These are phyloP conservation scores for Pachymerium ferrugineum DNA, from an alignment of 2,888 invertebrate genomes.

Conservation along the genomic window DNA sequence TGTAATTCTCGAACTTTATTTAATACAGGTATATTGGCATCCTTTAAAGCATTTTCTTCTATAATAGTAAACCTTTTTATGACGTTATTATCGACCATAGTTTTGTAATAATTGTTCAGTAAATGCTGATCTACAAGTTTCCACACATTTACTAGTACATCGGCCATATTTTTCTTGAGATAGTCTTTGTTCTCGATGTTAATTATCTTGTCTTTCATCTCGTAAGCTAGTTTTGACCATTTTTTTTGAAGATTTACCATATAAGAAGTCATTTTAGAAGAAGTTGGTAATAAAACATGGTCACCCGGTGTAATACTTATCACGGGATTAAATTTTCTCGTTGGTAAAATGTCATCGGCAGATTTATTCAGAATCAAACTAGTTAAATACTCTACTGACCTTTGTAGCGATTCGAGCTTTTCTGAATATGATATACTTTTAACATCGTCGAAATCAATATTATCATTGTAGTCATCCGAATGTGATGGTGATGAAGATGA, in stretches of 20 bases:
- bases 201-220: not conserved
- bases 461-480: not conserved
- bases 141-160: not conserved
- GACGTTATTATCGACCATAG: not conserved
- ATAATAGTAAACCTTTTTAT: not conserved
- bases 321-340: not conserved
- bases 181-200: not conserved
- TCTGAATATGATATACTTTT: not conserved
- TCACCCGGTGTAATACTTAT: not conserved
- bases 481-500: too few relatives aligned
- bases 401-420: not conserved
- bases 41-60: not conserved
- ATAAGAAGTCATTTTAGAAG: not conserved
- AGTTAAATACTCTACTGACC: not conserved
- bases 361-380: not conserved
- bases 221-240: not conserved
- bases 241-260: not conserved
- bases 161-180: not conserved
- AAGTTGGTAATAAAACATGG: not conserved
- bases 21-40: too few relatives aligned
- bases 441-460: not conserved
- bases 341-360: not conserved
- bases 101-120: not conserved
- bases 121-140: not conserved
- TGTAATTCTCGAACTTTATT: not conserved